A percentile compares a stretch with the other conserved stretches of the same genome.
Conservation (phyloP, 2,797 vertebrate genomes). For the Gambelia wislizenii region DNA sequence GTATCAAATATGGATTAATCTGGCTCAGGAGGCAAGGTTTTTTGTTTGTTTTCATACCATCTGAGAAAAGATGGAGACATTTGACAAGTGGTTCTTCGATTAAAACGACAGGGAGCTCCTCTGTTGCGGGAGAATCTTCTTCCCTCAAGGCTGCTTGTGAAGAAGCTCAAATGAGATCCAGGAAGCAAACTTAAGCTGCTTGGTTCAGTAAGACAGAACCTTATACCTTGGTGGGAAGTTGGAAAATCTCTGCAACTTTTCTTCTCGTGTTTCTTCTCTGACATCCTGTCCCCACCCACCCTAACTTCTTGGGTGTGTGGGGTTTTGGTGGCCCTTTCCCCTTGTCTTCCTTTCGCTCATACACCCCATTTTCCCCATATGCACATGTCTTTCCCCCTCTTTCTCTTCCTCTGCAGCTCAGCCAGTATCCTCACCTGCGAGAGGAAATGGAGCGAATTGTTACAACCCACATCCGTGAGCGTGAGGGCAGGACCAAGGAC, state of each 20-base stretch:
- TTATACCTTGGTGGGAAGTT: constrained; percentile 51
- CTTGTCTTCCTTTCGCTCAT: background rate
- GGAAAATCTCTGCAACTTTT: constrained; percentile 62
- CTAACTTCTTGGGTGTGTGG: background rate
- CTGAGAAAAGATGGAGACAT: background rate
- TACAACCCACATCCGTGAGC: constrained; percentile 95
- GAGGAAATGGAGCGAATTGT: constrained; percentile 99
- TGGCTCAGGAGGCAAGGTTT: background rate
- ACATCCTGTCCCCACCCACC: constrained; percentile 31
- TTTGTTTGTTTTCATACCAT: background rate
- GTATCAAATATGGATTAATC: background rate
- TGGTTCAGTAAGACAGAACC: background rate
- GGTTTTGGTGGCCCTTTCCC: too few species aligned
- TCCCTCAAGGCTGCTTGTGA: constrained; percentile 2
- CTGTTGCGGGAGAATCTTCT: constrained; percentile 12
- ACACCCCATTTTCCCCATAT: constrained; percentile 63
- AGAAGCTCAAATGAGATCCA: constrained; percentile 12
- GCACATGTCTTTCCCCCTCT: constrained; percentile 72
- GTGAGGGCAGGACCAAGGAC: constrained; percentile 92
- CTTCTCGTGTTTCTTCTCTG: constrained; percentile 53
- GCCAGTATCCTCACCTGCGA: constrained; percentile 94
- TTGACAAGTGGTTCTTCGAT: constrained; percentile 15
- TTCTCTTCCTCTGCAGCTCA: constrained; percentile 86
- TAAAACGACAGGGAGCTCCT: background rate
- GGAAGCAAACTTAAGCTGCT: background rate